Evolutionary conservation across 2,113 vertebrate genomes (phyloP), one percentile per base, ranked within the genome.

Genomic region (Osmerus mordax): DNA sequence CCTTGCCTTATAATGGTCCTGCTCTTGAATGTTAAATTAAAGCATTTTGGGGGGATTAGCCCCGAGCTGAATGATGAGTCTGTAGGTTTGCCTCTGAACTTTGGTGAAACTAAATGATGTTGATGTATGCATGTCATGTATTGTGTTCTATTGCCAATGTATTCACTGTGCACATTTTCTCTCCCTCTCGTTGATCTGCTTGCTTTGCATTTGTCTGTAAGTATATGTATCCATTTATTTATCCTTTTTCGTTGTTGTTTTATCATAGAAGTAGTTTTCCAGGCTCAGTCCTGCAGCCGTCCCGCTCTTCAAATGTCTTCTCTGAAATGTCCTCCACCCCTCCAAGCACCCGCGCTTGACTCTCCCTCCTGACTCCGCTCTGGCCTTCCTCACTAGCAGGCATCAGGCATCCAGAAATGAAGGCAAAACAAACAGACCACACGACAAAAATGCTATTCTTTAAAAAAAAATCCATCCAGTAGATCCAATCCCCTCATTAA

Each of bases 131-230:
- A 55, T 64, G 58, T 75, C 18, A 64, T 64, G 16, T 54, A 73
- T 66, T 65, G 70, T 70, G 52, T 82, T 65, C 4, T 16, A 65
- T 8, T 19, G 11, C 36, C 23, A 81, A 82, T 76, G 69, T 84
- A 25, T 87, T 86, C 61, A 81, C 78, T 91, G 70, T 90, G 25
- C 78, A 77, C 83, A 69, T 80, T 89, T 78, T 67, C 64, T 88
- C 80, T 85, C 78, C 86, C 74, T 87, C 72, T 85, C 81, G 82
- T 89, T 87, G 85, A 83, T 87, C 89, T 87, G 73, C 90, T 86
- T 88, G 83, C 79, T 90, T 90, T 92, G 69, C 88, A 71, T 90
- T 90, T 90, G 81, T 90, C 62, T 77, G 81, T 82, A 90, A 91
- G 90, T 92, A 92, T 82, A 58, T 88, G 65, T 84, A 81, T 87